These are phyloP conservation scores for Glossosoma conforme DNA, from an alignment of 1,140 invertebrate genomes.

Conservation along the genomic window DNA sequence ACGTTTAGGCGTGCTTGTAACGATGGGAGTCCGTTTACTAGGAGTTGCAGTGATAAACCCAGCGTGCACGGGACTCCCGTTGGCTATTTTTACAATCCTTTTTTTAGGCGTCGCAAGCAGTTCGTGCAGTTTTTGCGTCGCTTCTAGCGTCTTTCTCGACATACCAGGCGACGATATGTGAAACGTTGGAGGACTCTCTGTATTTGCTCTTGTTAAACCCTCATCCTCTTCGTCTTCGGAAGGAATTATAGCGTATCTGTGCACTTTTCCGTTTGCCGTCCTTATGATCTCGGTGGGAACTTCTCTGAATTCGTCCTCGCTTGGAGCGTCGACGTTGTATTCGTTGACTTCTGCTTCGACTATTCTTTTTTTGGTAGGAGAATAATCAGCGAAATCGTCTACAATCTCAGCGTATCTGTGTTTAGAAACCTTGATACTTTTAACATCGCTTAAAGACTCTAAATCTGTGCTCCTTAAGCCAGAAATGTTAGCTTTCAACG, in stretches of 20 bases:
- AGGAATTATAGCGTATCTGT: slow-evolving; percentile 58
- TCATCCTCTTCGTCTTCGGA: slow-evolving; percentile 47
- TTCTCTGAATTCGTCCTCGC: slow-evolving; percentile 51
- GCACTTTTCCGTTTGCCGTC: slow-evolving; percentile 53
- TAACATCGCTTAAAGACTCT: too few species aligned
- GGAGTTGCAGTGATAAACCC: too few species aligned
- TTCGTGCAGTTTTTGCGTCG: slow-evolving; percentile 70
- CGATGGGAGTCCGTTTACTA: too few species aligned
- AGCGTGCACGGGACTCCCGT: slow-evolving; percentile 35
- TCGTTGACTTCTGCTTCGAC: slow-evolving; percentile 54
- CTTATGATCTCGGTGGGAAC: slow-evolving; percentile 56
- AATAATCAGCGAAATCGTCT: slow-evolving; percentile 53
- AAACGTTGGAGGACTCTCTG: slow-evolving; percentile 28
- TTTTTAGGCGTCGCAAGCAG: slow-evolving; percentile 65
- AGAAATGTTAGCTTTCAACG: too few species aligned
- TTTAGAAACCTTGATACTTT: slow-evolving; percentile 29
- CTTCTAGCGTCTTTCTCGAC: slow-evolving; percentile 55
- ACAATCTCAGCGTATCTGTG: slow-evolving; percentile 50
- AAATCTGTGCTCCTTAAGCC: too few species aligned
- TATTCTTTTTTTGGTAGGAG: slow-evolving; percentile 51
- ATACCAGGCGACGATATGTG: slow-evolving; percentile 35
- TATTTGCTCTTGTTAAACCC: not conserved
- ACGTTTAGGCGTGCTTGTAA: slow-evolving; percentile 44
- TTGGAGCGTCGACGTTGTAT: slow-evolving; percentile 54
- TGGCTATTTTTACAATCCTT: slow-evolving; percentile 23